Percentiles rank a stretch among this genome's conserved stretches.
These are phyloP conservation scores for Zelostemma sp. DNA, from an alignment of 1,140 invertebrate genomes.

Conservation along the genomic window DNA sequence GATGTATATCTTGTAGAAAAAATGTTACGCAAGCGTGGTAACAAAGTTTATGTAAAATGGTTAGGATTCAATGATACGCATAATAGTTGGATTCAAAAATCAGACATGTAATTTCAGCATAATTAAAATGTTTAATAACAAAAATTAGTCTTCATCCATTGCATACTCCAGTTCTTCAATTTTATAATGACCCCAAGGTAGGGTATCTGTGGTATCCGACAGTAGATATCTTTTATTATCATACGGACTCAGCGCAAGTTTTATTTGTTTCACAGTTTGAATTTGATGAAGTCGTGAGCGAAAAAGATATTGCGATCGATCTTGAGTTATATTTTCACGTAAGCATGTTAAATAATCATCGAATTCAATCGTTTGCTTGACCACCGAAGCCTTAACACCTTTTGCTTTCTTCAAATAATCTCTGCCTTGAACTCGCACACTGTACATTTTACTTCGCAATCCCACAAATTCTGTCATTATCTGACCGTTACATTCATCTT, in stretches of 20 bases:
- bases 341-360: constrained; percentile 11
- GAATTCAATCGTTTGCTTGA: not conserved
- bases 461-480: constrained; percentile 16
- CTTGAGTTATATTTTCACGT: not conserved
- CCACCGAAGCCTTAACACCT: constrained; percentile 1
- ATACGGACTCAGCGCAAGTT: constrained; percentile 15
- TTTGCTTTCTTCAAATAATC: constrained; percentile 1
- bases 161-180: no score
- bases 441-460: constrained; percentile 7
- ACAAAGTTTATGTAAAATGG: constrained; percentile 55
- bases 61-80: no score
- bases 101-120: no score
- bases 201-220: constrained; percentile 1
- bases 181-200: constrained; percentile 14
- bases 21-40: constrained; percentile 44
- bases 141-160: no score
- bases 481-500: no score
- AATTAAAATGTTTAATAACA: no score
- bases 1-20: constrained; percentile 57
- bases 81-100: no score
- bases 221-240: constrained; percentile 25
- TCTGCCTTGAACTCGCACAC: not conserved
- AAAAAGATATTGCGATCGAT: constrained; percentile 13
- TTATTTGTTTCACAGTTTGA: constrained; percentile 4
- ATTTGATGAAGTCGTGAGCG: constrained; percentile 15